Evolutionary conservation across 2,888 invertebrate species (phyloP), one percentile per base, ranked within the genome.

Genomic region (Minunthozetes semirufus): DNA sequence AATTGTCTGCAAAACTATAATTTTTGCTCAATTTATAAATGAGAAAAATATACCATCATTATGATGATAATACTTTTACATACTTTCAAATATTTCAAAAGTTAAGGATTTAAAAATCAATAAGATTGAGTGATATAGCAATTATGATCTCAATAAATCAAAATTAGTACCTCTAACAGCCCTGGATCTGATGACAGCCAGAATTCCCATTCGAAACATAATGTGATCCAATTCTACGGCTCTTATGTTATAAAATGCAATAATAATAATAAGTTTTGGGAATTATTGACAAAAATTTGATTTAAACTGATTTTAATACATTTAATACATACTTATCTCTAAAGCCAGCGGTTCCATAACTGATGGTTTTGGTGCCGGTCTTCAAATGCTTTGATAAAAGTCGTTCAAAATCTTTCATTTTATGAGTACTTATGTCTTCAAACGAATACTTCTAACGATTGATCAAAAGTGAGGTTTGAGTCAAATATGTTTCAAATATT

Each of bases 171-270:
- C 93, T 85, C 89, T 88, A 81, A 90, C 90, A 77, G 86, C 86
- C 80, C 91, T 88, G 15, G 97, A 95, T 72, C 97, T 86, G 38
- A 99, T 85, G 4, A 90, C 92, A 13, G 96, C 94, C 79, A 98
- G 85, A 42, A 97, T 84, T 4, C 97, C 98, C 91, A 97, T 93
- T 74, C 98, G 88, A 83, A 91, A 97, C 84, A 95, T 89, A 27
- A 98, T 91, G 87, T 94, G 94, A 79, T 92, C 91, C 81, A 99
- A 85, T 77, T 89, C 85, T 78, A 87, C 88, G 50, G 93, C 93
- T 82, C 96, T 96, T 84, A 72, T 87, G 87, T 82, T 66, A 50
- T 71, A 73, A 75, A 77, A 66, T 25, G n/a, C n/a, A n/a, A n/a
- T n/a, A n/a, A n/a, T n/a, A n/a, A n/a, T n/a, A 53, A 53, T n/a